A percentile compares a stretch with the other conserved stretches of the same genome.
phyloP scores from a whole-genome alignment of 2,113 vertebrate species.

The Pangasianodon gigas region DNA sequence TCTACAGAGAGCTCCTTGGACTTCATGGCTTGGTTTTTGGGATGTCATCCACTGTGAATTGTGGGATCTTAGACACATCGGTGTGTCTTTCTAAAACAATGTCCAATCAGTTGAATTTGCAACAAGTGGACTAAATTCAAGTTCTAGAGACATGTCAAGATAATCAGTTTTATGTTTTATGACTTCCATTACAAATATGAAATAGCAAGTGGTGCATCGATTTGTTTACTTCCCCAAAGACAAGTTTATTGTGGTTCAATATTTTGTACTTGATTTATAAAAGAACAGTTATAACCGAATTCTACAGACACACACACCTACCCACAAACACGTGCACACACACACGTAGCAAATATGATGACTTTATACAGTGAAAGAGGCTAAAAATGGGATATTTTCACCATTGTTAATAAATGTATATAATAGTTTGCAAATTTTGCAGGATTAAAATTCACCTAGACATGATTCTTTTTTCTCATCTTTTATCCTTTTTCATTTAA shows the following conservation, averaged over 20 bases:
- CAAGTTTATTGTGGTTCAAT: not conserved
- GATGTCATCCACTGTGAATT: not conserved
- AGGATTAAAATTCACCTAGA: no score
- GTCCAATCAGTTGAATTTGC: not conserved
- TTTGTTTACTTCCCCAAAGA: not conserved
- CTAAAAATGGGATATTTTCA: no score
- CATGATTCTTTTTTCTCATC: no score
- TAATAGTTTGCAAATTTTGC: no score
- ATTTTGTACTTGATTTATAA: not conserved
- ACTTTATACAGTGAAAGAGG: no score
- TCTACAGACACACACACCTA: no score
- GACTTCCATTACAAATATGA: not conserved
- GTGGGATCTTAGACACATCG: not conserved
- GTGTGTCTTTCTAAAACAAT: no score
- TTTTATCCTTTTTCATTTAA: no score
- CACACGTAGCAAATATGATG: no score
- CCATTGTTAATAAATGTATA: no score
- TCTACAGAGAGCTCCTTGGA: not conserved
- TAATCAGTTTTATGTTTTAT: not conserved
- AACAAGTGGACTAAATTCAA: no score
- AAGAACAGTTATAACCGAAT: not conserved
- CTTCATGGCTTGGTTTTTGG: not conserved
- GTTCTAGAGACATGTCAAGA: not conserved
- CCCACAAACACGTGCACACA: no score
- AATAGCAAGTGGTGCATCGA: not conserved